Evolutionary conservation across 2,797 vertebrate species (phyloP), one percentile per base, ranked within the genome.

Genomic region (Diceros bicornis): DNA sequence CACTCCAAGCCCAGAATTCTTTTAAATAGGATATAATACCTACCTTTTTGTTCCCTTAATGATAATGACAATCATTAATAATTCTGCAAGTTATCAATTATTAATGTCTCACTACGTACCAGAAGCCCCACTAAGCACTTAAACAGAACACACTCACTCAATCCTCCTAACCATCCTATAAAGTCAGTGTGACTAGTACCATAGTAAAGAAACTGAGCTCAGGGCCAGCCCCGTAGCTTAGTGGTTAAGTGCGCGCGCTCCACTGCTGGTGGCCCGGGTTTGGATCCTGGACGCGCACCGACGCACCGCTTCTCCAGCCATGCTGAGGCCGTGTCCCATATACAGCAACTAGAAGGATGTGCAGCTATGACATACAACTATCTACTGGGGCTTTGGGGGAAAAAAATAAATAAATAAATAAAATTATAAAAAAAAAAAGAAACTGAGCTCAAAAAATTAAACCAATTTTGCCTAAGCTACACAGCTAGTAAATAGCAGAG

Each of bases 141-240:
- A 27, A 82, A 86, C 86, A 64, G 69, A 79, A 89, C 37, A 32
- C 20, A 81, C n/a, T 89, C 93, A 25, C 61, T 55, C 62, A 77
- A 41, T 77, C 71, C 6, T 52, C 37, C 47, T 47, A 25, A 68
- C 16, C 6, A 41, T 59, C 41, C 52, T 69, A 71, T 32, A 66
- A 87, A 94, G 66, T 75, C 82, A 77, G 16, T 18, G 47, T 69
- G 41, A 92, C 62, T 69, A 29, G 78, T 44, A 74, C 50, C 71
- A 16, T 82, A 82, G 86, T 64, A 79, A 91, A 88, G 57, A 89
- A 64, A 94, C 32, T 1, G 4, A 68, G 18, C 23, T 95, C 50
- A 20, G n/a, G n/a, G n/a, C n/a, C n/a, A n/a, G n/a, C n/a, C n/a
- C n/a, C n/a, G n/a, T n/a, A n/a, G n/a, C n/a, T n/a, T n/a, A n/a